Base-by-base conservation (phyloP, 2,113 vertebrate species). In the Indri indri region DNA sequence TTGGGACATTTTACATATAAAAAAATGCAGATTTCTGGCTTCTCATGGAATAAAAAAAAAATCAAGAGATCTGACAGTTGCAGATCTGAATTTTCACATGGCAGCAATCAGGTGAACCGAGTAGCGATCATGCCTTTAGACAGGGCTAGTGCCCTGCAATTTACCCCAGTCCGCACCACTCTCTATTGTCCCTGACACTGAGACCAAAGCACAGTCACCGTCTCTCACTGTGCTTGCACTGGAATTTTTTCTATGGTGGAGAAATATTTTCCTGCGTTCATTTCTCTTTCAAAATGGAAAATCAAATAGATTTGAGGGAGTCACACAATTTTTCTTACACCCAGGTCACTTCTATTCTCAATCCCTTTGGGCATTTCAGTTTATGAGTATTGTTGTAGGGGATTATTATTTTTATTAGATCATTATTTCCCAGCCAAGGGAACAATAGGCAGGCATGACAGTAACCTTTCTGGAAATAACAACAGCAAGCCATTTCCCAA, bases 21-120 rank as follows among this genome's bases (percentile, higher is more conserved):
- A 91, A 91, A 97, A 96, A 91, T 95, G 96, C 71, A 88, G 77
- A 93, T 97, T 95, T 91, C 89, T 97, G 96, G 79, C 73, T 88
- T 95, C 89, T 94, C 89, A 96, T 93, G 61, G 50, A 50, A 52
- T 42, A 63, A 93, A 94, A 96, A 74, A 80, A 94, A 90, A 90
- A 84, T 63, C 42, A 70, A 74, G 81, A 95, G 57, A 82, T 65
- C 88, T 92, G 45, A 96, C 91, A 91, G 84, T n/a, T 71, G n/a
- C 40, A 92, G 96, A 70, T 73, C 77, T 90, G 63, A 59, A 94
- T 63, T 91, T 73, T 84, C 93, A 95, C 37, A 18, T 89, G 92
- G 88, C 61, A 74, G 17, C 54, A 50, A 63, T 86, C 81, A 77
- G 42, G 80, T 87, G 73, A 32, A 47, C 5, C 6, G 37, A 88